Conservation (phyloP, 2,113 vertebrate species). For the Dascyllus trimaculatus region DNA sequence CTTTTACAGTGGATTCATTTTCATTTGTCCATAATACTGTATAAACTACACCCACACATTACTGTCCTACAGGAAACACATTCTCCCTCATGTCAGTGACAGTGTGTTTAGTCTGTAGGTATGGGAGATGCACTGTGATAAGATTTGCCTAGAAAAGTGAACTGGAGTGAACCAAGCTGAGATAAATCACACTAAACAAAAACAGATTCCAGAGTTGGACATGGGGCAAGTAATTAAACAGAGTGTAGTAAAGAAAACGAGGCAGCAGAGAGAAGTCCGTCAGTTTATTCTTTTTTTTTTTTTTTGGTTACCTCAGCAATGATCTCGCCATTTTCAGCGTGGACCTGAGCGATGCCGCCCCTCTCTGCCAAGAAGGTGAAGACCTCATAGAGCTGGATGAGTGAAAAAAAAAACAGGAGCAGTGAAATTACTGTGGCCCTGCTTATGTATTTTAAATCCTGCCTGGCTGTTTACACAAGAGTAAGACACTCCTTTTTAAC, state of each 20-base stretch:
- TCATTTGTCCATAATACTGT: constrained; percentile 48
- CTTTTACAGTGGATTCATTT: constrained; percentile 54
- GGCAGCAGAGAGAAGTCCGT: neutral
- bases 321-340: constrained; percentile 97
- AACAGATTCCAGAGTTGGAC: constrained; percentile 39
- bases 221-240: constrained; percentile 10
- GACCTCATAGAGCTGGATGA: constrained; percentile 93
- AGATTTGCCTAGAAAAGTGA: constrained; percentile 6
- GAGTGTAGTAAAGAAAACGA: neutral
- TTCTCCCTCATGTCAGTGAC: constrained; percentile 43
- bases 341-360: constrained; percentile 95
- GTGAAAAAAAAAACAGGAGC: constrained; percentile 32
- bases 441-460: constrained; percentile 34
- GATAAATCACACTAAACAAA: constrained; percentile 32
- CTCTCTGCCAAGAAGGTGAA: constrained; percentile 94
- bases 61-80: constrained; percentile 37
- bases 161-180: constrained; percentile 9
- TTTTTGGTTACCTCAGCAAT: constrained; percentile 92
- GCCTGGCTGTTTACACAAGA: constrained; percentile 49
- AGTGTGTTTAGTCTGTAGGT: constrained; percentile 72
- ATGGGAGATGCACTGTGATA: constrained; percentile 40
- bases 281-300: constrained; percentile 11
- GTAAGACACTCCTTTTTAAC: constrained; percentile 39
- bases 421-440: constrained; percentile 27
- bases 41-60: constrained; percentile 62